phyloP scores from a whole-genome alignment of 2,888 invertebrate genomes.

The Polymixis lichenea region DNA sequence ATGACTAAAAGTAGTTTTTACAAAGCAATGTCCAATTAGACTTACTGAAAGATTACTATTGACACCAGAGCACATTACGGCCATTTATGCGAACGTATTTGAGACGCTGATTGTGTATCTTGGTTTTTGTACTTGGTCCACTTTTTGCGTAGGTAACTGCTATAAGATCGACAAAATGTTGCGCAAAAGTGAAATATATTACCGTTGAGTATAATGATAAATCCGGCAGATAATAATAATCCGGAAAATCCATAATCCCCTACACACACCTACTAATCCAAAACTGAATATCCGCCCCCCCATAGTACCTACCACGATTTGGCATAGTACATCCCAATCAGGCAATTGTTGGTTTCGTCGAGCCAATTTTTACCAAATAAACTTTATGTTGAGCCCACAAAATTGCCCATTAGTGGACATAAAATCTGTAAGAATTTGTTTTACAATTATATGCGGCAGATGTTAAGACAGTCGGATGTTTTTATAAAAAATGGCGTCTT shows the following conservation, averaged over 20 bases:
- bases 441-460: constrained; percentile 22
- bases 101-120: too few relatives aligned
- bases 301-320: too few relatives aligned
- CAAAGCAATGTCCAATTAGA: too few relatives aligned
- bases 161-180: background rate
- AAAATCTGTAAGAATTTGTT: constrained; percentile 2
- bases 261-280: constrained; percentile 18
- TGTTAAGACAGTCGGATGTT: constrained; percentile 14
- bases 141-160: background rate
- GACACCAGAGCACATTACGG: too few relatives aligned
- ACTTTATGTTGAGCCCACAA: constrained; percentile 28
- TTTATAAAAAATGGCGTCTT: constrained; percentile 19
- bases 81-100: too few relatives aligned
- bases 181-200: background rate
- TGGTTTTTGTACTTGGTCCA: too few relatives aligned
- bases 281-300: constrained; percentile 13
- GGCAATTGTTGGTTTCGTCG: constrained; percentile 28
- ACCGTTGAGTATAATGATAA: background rate
- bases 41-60: too few relatives aligned
- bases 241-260: background rate
- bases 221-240: background rate
- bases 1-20: too few relatives aligned
- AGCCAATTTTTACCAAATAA: constrained; percentile 42
- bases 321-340: background rate
- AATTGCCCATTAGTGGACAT: constrained; percentile 38